phyloP scores from a whole-genome alignment of 2,113 vertebrate species.

The Neogale vison region DNA sequence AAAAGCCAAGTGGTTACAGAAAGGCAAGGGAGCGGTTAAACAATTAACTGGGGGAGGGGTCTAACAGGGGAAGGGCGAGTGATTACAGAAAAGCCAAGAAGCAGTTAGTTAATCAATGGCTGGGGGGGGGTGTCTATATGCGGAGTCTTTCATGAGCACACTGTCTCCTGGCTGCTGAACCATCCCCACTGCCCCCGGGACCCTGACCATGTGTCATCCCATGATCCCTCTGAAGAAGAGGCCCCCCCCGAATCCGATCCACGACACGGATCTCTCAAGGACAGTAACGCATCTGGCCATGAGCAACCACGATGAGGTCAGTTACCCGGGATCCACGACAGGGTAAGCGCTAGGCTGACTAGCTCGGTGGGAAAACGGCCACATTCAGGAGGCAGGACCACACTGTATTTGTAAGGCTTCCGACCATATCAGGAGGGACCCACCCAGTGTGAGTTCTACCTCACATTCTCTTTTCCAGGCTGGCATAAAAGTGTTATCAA shows the following conservation, averaged over 20 bases:
- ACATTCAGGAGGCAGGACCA: neutral
- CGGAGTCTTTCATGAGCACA: too few relatives aligned
- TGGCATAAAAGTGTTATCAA: neutral
- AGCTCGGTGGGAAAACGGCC: neutral
- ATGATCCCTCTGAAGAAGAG: neutral
- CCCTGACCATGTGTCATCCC: neutral
- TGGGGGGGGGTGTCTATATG: too few relatives aligned
- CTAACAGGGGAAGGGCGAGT: too few relatives aligned
- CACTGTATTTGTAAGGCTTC: neutral
- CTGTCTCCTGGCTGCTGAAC: neutral
- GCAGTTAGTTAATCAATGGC: too few relatives aligned
- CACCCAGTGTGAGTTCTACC: fast-evolving
- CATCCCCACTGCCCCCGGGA: fast-evolving
- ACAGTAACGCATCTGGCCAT: neutral
- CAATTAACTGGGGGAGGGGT: too few relatives aligned
- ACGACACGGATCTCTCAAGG: neutral
- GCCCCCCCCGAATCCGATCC: neutral
- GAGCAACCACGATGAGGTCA: neutral
- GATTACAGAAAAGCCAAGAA: too few relatives aligned
- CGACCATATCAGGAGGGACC: neutral
- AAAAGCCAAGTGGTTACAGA: too few relatives aligned
- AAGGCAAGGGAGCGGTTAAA: too few relatives aligned
- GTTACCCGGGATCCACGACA: neutral
- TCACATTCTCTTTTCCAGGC: neutral
- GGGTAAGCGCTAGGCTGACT: neutral